Evolutionary conservation across 2,888 invertebrate genomes (phyloP).

Genomic region (Gymnosoma rotundatum): DNA sequence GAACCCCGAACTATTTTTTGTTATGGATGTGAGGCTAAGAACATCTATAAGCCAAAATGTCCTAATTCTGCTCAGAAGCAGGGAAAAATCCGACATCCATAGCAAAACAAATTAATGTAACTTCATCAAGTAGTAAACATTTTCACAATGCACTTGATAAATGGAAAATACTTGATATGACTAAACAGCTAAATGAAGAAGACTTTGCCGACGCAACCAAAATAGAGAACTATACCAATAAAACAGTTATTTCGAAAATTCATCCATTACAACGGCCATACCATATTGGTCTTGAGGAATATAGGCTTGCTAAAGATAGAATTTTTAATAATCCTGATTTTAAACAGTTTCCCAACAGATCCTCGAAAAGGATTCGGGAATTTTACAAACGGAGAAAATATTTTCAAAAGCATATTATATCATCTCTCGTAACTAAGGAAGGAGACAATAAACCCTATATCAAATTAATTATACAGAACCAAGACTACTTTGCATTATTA

Average conservation of each 20-base stretch:
- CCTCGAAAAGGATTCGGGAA: too few species aligned
- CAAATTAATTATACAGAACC: background rate
- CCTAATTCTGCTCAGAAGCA: background rate
- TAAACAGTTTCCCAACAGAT: too few species aligned
- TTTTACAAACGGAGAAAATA: too few species aligned
- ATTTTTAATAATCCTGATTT: too few species aligned
- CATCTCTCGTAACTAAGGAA: background rate
- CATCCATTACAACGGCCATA: too few species aligned
- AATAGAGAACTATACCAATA: too few species aligned
- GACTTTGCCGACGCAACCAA: too few species aligned
- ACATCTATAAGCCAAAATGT: background rate
- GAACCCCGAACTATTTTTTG: background rate
- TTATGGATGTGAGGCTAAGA: conserved; percentile 3
- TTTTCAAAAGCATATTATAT: background rate
- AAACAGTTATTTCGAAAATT: too few species aligned
- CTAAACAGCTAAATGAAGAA: background rate
- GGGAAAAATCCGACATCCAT: background rate
- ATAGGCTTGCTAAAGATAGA: too few species aligned
- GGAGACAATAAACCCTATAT: background rate
- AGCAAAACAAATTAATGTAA: background rate
- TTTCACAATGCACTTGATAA: too few species aligned
- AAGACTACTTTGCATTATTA: background rate
- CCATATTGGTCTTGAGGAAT: too few species aligned
- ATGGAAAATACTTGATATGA: background rate
- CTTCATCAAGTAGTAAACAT: background rate